Base-by-base conservation (phyloP, 2,113 vertebrate species). In the Onychostruthus taczanowskii region DNA sequence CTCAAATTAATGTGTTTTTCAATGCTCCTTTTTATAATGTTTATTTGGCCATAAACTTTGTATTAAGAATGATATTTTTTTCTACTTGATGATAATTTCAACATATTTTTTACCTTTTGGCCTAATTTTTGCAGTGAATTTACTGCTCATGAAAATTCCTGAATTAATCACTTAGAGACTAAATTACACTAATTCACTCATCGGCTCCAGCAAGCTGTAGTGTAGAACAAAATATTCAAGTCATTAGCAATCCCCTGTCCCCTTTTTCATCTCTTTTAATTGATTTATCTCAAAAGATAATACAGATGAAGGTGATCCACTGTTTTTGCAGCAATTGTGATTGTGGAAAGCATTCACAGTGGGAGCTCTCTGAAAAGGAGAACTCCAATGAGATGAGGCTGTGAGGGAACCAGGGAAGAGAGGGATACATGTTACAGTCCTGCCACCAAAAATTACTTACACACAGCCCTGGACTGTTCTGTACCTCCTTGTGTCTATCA, bases 81-180 rank as follows among this genome's bases (percentile, higher is more conserved):
- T 19, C 31, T 72, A 31, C 23, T 92, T 87, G 49, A 62, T 73
- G 22, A 49, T 76, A 24, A 91, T 69, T 89, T 50, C 41, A 70
- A 76, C 53, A 21, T 74, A 67, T 67, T 79, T 92, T 94, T 93
- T 82, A 82, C 28, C 50, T 93, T 87, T 91, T 93, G 55, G 46
- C 44, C 74, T 94, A 79, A 79, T 69, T 94, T 95, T 94, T 11
- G 3, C 44, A 67, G 35, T 68, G 61, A 91, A 91, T 95, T 91
- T 95, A 76, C 49, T 58, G 15, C 74, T 91, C 53, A 64, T 85
- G 41, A 75, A 93, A 91, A 94, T 92, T 87, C 55, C 77, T 52
- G 41, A 84, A 31, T 87, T 94, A 94, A 92, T 94, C 52, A 72
- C 62, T 94, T 75, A n/a, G 80, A 92, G 68, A 75, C 55, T 59